phyloP scores from a whole-genome alignment of 1,140 invertebrate genomes.

The Steinernema khuongi region DNA sequence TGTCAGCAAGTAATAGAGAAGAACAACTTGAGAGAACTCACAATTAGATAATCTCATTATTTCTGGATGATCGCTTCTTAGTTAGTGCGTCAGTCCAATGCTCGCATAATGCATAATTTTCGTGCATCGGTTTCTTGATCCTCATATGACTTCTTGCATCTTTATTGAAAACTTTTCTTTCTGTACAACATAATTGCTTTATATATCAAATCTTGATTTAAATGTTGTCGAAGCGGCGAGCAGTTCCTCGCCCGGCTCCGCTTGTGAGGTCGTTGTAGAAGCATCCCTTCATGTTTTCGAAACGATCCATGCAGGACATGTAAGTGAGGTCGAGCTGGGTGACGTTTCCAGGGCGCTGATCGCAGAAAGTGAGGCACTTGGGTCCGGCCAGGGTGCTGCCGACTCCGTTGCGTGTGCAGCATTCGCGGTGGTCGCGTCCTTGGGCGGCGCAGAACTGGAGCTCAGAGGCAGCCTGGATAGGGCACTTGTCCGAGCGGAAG shows the following conservation, averaged over 20 bases:
- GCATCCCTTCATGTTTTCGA: slow-evolving; percentile 40
- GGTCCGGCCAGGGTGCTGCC: slow-evolving; percentile 38
- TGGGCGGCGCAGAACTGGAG: slow-evolving; percentile 52
- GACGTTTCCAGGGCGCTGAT: slow-evolving; percentile 49
- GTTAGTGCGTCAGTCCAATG: too few relatives aligned
- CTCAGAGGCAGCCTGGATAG: slow-evolving; percentile 47
- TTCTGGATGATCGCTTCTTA: too few relatives aligned
- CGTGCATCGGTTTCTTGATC: too few relatives aligned
- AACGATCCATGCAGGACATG: slow-evolving; percentile 38
- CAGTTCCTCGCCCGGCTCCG: background rate
- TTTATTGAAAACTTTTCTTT: background rate
- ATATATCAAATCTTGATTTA: background rate
- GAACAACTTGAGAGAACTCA: too few relatives aligned
- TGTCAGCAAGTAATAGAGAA: too few relatives aligned
- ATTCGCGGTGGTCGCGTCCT: slow-evolving; percentile 37
- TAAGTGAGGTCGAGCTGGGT: slow-evolving; percentile 43
- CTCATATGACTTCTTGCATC: too few relatives aligned
- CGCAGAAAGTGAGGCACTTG: slow-evolving; percentile 50
- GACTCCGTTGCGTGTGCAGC: slow-evolving; percentile 45
- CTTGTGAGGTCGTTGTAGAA: slow-evolving; percentile 19
- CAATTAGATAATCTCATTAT: too few relatives aligned
- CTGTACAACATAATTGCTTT: background rate
- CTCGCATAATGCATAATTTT: too few relatives aligned
- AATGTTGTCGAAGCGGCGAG: background rate
- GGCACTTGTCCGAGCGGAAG: slow-evolving; percentile 42